Conservation (phyloP, 2,113 vertebrate genomes). For the Mellivora capensis region DNA sequence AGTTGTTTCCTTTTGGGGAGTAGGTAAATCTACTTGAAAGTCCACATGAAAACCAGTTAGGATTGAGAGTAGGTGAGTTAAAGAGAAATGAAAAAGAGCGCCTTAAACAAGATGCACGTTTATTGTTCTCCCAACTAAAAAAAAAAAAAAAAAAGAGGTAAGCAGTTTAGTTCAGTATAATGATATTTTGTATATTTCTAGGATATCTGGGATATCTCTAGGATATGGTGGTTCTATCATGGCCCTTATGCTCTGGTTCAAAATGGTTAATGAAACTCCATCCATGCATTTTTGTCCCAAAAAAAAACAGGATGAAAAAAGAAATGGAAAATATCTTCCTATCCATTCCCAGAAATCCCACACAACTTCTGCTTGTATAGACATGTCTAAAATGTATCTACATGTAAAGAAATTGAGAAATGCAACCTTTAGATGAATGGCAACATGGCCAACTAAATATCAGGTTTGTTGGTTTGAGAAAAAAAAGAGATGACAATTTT, state of each 20-base stretch:
- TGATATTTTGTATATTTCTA: not conserved
- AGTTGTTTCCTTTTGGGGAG: not conserved
- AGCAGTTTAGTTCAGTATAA: not conserved
- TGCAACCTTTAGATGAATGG: not conserved
- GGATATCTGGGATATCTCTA: not conserved
- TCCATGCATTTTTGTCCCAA: not conserved
- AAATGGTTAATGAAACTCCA: not conserved
- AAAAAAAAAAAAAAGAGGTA: not conserved
- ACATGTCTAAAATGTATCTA: not conserved
- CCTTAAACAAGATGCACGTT: not conserved
- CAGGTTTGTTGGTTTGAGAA: not conserved
- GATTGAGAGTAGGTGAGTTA: not conserved
- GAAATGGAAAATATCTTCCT: not conserved
- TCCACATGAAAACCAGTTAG: not conserved
- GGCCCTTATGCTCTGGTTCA: not conserved
- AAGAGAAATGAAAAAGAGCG: not conserved
- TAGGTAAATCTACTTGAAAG: not conserved
- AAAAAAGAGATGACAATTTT: not conserved
- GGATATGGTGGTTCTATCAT: not conserved
- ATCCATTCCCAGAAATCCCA: not conserved
- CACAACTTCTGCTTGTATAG: not conserved
- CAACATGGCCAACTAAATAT: not conserved
- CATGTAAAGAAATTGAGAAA: not conserved
- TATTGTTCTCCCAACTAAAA: not conserved
- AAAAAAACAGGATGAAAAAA: not conserved